A percentile compares a stretch with the other conserved stretches of the same genome.
Evolutionary conservation across 2,113 vertebrate species (phyloP).

Genomic region (Cricetomys ansorgei): DNA sequence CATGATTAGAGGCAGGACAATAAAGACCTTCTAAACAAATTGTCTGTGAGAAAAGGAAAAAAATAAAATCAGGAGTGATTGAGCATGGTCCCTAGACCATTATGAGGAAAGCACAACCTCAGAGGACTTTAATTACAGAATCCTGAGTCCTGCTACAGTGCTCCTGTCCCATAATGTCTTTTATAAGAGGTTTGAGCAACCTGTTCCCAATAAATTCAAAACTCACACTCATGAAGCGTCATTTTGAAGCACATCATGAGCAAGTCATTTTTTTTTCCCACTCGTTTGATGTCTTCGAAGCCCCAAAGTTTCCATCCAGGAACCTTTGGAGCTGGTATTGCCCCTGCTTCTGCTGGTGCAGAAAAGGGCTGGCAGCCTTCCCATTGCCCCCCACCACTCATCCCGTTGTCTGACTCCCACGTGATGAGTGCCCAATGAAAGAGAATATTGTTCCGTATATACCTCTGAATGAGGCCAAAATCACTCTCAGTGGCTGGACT

Average conservation of each 20-base stretch:
- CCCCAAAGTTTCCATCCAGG: slow-evolving; percentile 60
- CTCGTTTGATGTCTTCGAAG: slow-evolving; percentile 52
- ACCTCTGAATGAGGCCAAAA: slow-evolving; percentile 67
- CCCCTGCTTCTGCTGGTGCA: slow-evolving; percentile 23
- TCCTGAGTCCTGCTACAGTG: background rate
- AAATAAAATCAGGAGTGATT: slow-evolving; percentile 4
- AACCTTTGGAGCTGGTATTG: background rate
- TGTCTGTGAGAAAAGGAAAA: background rate
- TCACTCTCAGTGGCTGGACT: slow-evolving; percentile 43
- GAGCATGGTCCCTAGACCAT: background rate
- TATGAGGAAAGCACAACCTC: background rate
- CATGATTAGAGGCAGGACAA: background rate
- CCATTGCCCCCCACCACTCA: background rate
- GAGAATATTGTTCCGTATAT: slow-evolving; percentile 75
- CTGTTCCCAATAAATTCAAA: slow-evolving; percentile 37
- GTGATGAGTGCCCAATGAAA: slow-evolving; percentile 78
- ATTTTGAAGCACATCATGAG: background rate
- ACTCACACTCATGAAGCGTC: background rate
- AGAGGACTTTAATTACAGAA: background rate
- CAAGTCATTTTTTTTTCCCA: slow-evolving; percentile 50
- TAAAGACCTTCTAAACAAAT: slow-evolving; percentile 20
- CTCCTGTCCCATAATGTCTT: background rate
- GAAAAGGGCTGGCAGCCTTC: slow-evolving; percentile 59
- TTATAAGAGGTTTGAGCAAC: slow-evolving; percentile 7
- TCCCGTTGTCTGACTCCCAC: slow-evolving; percentile 71